Base-by-base conservation (phyloP, 37 sponge, comb jelly and placozoan species). In the Spongia lamella region DNA sequence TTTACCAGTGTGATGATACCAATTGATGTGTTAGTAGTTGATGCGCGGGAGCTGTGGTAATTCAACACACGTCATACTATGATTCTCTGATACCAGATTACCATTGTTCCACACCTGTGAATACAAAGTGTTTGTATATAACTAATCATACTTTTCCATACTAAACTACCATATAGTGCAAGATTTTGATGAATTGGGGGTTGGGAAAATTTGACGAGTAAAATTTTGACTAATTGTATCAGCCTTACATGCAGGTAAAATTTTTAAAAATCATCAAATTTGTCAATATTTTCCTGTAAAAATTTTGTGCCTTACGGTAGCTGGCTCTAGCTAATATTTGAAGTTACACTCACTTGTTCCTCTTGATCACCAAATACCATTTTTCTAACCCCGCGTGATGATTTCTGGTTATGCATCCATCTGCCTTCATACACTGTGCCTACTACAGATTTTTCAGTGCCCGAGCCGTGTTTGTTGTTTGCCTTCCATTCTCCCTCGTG, bases 371-470 rank as follows among this genome's bases (percentile, higher is more conserved):
- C 93, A 82, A 72, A 73, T 0, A 82, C 52, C 50, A 84, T 80
- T 56, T 82, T 88, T 39, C 83, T 49, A 15, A 53, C 64, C 40
- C 89, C 93, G 25, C 66, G 54, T 37, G 79, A 84, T 39, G 79
- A 59, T 61, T 93, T 93, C 56, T 75, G 77, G 2, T 80, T 68
- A 34, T 47, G 60, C 31, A 84, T 79, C 93, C 93, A 93, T 9
- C 43, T 67, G 33, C 93, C 93, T 25, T 74, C 74, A 60, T 78
- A 93, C 3, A 78, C 68, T 11, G 89, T 93, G 11, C 93, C 93
- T 16, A 93, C 79, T 0, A 85, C 26, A 7, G 89, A 66, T 37
- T 64, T 75, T 70, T 92, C 93, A 31, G 61, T 76, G 9, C 96
- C 96, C 30, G 49, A 66, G 20, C 96, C 96, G n/a, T 74, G 71